phyloP scores from a whole-genome alignment of 2,888 invertebrate genomes.

The Leuctra nigra region DNA sequence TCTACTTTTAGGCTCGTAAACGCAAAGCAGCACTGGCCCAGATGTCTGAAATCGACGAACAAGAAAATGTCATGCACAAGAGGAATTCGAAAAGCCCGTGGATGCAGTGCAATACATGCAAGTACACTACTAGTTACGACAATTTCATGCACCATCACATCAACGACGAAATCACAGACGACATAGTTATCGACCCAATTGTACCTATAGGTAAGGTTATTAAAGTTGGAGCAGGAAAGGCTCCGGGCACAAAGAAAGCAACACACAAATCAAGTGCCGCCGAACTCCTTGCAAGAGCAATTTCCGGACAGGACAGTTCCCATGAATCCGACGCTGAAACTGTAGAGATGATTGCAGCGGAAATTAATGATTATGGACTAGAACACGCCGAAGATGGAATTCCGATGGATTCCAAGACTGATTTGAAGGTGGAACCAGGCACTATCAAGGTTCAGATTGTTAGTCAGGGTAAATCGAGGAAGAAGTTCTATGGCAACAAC shows the following conservation, averaged over 20 bases:
- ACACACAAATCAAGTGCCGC: neutral
- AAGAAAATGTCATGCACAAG: constrained; percentile 21
- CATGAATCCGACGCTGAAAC: constrained; percentile 27
- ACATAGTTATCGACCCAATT: neutral
- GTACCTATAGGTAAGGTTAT: neutral
- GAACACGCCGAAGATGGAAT: neutral
- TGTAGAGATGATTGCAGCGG: constrained; percentile 32
- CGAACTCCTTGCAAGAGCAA: neutral
- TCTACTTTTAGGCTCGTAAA: constrained; percentile 28
- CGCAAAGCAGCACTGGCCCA: constrained; percentile 28
- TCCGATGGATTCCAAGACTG: neutral
- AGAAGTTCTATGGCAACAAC: neutral
- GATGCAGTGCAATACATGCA: constrained; percentile 40
- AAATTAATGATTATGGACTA: constrained; percentile 26
- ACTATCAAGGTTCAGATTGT: constrained; percentile 9
- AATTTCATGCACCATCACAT: constrained; percentile 37
- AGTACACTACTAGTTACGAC: constrained; percentile 38
- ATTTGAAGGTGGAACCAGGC: constrained; percentile 2
- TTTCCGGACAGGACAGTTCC: neutral
- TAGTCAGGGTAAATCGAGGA: neutral
- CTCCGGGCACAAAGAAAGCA: constrained; percentile 24
- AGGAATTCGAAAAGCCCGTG: constrained; percentile 31
- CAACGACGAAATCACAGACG: constrained; percentile 23
- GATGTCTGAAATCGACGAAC: constrained; percentile 3
- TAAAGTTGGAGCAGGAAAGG: constrained; percentile 31